Conservation (phyloP, 2,888 invertebrate species). For the Gisinianus flammeolus region DNA sequence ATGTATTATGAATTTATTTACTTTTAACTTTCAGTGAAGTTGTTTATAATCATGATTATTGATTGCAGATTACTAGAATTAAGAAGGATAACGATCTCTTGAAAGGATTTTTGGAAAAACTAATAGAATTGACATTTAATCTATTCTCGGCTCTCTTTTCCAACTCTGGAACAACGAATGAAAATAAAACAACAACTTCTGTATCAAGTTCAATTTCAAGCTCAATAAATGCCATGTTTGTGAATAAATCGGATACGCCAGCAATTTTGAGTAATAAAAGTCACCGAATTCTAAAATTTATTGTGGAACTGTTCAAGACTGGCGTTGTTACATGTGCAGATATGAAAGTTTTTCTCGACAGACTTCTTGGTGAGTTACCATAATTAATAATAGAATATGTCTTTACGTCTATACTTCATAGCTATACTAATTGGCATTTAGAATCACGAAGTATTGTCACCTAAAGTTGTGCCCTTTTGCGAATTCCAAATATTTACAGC, state of each 20-base stretch:
- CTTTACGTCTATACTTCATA: no score
- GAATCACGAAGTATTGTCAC: no score
- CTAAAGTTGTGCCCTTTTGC: no score
- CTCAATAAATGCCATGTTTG: not conserved
- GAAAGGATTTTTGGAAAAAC: not conserved
- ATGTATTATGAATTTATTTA: no score
- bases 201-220: not conserved
- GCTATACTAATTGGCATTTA: no score
- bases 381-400: no score
- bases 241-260: not conserved
- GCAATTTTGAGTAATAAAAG: constrained; percentile 7
- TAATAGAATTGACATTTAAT: not conserved
- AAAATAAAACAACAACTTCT: not conserved
- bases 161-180: not conserved
- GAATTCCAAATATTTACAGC: no score
- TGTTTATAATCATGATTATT: no score
- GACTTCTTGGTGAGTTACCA: not conserved
- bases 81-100: not conserved
- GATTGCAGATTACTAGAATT: constrained; percentile 8
- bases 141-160: not conserved
- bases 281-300: not conserved
- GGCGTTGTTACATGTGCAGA: not conserved
- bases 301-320: not conserved
- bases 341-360: not conserved
- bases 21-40: no score